These are phyloP conservation scores for Adelges cooleyi DNA, from an alignment of 1,140 invertebrate species.

Conservation along the genomic window DNA sequence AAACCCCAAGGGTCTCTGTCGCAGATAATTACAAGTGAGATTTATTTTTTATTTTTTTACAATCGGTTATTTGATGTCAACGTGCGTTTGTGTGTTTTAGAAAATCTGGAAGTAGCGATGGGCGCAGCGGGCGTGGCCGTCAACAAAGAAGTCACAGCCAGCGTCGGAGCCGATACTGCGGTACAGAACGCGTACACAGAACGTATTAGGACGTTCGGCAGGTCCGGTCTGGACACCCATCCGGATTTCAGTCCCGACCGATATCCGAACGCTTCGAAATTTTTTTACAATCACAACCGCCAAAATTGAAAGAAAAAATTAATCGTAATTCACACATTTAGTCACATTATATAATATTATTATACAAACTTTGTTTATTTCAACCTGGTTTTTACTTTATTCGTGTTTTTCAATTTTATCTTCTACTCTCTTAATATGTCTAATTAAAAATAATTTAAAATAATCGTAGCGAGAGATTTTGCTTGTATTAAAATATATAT, in stretches of 20 bases:
- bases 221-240: conserved; percentile 31
- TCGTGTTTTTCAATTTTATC: too few species aligned
- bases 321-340: too few species aligned
- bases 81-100: conserved; percentile 25
- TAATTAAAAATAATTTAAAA: too few species aligned
- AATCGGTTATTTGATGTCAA: background rate
- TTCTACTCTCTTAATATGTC: too few species aligned
- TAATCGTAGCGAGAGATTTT: too few species aligned
- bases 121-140: conserved; percentile 32
- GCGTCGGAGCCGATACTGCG: conserved; percentile 31
- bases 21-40: conserved; percentile 35
- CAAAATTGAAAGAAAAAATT: conserved; percentile 8
- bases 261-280: conserved; percentile 35
- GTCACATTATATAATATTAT: too few species aligned
- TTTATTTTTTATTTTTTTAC: background rate
- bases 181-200: conserved; percentile 30
- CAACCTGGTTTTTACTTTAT: too few species aligned
- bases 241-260: conserved; percentile 34
- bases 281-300: conserved; percentile 28
- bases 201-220: conserved; percentile 31
- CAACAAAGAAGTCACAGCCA: conserved; percentile 28
- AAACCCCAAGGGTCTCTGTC: conserved; percentile 33
- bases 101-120: conserved; percentile 33
- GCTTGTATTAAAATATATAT: too few species aligned
- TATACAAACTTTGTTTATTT: too few species aligned